These are phyloP conservation scores for Mirounga angustirostris DNA, from an alignment of 2,113 vertebrate species.

Conservation along the genomic window DNA sequence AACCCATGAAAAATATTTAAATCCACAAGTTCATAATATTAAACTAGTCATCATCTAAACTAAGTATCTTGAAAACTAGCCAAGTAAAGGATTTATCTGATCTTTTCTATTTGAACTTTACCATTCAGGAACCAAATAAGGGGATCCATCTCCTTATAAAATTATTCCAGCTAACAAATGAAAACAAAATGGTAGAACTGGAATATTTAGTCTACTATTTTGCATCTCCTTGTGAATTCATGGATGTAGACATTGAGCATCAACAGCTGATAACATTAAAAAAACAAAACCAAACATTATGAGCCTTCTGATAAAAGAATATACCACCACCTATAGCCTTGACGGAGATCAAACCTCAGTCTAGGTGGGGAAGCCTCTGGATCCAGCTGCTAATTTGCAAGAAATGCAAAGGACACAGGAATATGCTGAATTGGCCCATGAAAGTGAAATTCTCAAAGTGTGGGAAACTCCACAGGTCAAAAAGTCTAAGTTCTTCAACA, in stretches of 20 bases:
- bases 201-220: background rate
- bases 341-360: background rate
- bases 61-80: background rate
- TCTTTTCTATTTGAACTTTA: slow-evolving; percentile 4
- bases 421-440: background rate
- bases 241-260: background rate
- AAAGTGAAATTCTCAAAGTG: background rate
- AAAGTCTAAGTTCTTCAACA: slow-evolving; percentile 10
- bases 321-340: background rate
- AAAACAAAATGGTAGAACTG: background rate
- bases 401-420: background rate
- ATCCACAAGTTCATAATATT: background rate
- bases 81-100: background rate
- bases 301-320: background rate
- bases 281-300: background rate
- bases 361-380: background rate
- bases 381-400: background rate
- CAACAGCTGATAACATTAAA: background rate
- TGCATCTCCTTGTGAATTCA: slow-evolving; percentile 19
- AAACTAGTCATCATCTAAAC: slow-evolving; percentile 34
- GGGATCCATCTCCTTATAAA: background rate
- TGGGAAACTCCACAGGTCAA: background rate
- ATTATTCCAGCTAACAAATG: slow-evolving; percentile 26
- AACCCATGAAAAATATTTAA: slow-evolving; percentile 30
- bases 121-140: background rate